phyloP scores from a whole-genome alignment of 2,888 invertebrate genomes.

The Ochropleura leucogaster region DNA sequence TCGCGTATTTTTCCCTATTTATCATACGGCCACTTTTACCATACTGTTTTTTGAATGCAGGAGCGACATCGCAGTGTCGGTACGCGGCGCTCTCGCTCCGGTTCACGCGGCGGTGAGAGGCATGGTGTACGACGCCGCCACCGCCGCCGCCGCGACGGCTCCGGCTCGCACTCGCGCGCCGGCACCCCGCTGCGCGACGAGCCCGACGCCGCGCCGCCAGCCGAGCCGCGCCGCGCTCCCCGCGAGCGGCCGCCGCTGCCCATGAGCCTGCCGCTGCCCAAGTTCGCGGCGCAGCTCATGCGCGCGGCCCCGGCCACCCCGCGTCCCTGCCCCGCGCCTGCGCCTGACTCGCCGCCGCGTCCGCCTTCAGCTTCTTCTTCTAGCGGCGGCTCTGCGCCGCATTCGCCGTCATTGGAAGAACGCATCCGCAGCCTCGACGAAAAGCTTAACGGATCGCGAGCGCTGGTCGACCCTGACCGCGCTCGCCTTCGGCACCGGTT shows the following conservation, averaged over 20 bases:
- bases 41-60: slow-evolving; percentile 62
- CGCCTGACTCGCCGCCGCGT: slow-evolving; percentile 92
- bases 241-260: slow-evolving; percentile 92
- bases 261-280: slow-evolving; percentile 96
- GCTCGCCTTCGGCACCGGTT: slow-evolving; percentile 93
- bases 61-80: slow-evolving; percentile 81
- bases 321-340: slow-evolving; percentile 87
- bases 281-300: slow-evolving; percentile 94
- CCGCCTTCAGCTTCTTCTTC: slow-evolving; percentile 94
- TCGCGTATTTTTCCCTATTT: too few species aligned
- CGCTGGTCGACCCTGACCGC: slow-evolving; percentile 90
- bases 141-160: slow-evolving; percentile 86
- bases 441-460: slow-evolving; percentile 94
- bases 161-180: slow-evolving; percentile 88
- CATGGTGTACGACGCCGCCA: slow-evolving; percentile 87
- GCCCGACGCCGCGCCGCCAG: slow-evolving; percentile 94
- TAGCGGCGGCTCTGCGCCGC: slow-evolving; percentile 93
- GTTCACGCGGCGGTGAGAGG: slow-evolving; percentile 78
- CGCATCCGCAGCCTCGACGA: slow-evolving; percentile 97
- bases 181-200: slow-evolving; percentile 91
- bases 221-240: slow-evolving; percentile 94
- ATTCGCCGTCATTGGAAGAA: slow-evolving; percentile 95
- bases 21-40: background rate
- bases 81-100: slow-evolving; percentile 79
- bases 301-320: slow-evolving; percentile 88